A percentile compares a stretch with the other conserved stretches of the same genome.
Conservation (phyloP, 2,797 vertebrate genomes). For the Coilia nasus region DNA sequence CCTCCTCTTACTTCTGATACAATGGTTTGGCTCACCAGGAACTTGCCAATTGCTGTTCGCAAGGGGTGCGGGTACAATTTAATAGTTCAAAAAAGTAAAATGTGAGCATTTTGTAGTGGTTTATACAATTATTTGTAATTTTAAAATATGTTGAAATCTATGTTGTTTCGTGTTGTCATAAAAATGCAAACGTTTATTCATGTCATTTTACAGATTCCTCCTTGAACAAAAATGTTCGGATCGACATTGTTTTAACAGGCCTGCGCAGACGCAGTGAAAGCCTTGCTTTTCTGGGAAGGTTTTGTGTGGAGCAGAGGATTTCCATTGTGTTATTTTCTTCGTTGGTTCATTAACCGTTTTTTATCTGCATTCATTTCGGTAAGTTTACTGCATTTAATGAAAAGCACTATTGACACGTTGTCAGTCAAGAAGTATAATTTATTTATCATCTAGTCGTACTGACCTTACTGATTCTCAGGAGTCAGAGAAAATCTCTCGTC, state of each 20-base stretch:
- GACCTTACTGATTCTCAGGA: background rate
- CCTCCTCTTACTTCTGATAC: too few species aligned
- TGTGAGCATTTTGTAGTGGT: background rate
- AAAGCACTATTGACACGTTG: too few species aligned
- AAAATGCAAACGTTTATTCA: background rate
- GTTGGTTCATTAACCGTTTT: conserved; percentile 72
- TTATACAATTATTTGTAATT: background rate
- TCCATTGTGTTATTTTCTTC: conserved; percentile 62
- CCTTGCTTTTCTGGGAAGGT: conserved; percentile 63
- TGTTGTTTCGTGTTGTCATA: background rate
- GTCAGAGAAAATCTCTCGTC: background rate
- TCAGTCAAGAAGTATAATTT: too few species aligned
- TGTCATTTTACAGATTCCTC: background rate
- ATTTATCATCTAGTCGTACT: background rate
- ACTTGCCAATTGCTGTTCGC: background rate
- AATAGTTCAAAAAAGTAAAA: background rate
- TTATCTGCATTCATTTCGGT: conserved; percentile 84
- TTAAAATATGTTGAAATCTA: background rate
- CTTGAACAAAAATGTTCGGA: background rate
- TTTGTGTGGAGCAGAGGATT: conserved; percentile 64
- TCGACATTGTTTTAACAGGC: conserved; percentile 29
- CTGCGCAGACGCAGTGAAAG: conserved; percentile 64
- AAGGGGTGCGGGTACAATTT: background rate
- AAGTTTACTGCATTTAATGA: conserved; percentile 52
- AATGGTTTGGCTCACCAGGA: background rate